Evolutionary conservation across 2,113 vertebrate genomes (phyloP), one percentile per base, ranked within the genome.

Genomic region (Apteryx mantelli): DNA sequence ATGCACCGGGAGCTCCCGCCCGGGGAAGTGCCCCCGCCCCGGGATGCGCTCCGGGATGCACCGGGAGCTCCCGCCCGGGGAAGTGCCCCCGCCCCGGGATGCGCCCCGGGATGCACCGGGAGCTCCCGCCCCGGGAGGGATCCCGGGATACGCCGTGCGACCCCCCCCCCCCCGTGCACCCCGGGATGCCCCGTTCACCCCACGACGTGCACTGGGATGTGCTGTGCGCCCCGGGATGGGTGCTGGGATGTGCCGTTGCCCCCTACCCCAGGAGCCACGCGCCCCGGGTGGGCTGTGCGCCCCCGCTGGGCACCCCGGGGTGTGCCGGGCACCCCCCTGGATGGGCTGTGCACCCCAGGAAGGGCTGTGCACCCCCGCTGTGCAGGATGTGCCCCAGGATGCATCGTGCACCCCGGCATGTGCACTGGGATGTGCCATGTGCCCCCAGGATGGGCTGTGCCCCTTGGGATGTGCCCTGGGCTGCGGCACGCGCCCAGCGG

Each of bases 401-500:
- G 48, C 4, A 25, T 30, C 9, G 7, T 40, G 50, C 24, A 2
- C 24, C n/a, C 2, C n/a, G 44, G 11, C 0, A 0, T 32, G 61
- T 3, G 36, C 20, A 24, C 36, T 63, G 25, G 24, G 8, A 8
- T 5, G 56, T 42, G 50, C 50, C 36, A 36, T 75, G 20, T 46
- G 42, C 64, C 32, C 14, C 36, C 0, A 0, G 53, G 26, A 32
- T 28, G 21, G 42, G 42, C 63, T 15, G 6, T 46, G 42, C 42
- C 20, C 19, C 58, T 18, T 30, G n/a, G 32, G 74, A 8, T 14
- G 53, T 7, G 4, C 15, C 40, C 58, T 12, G 13, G 16, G 26
- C 18, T 13, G 13, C 42, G 13, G 42, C 10, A 42, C 13, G 42
- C 13, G 42, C 42, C 42, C 36, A 36, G 36, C 36, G 36, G 36